Conservation (phyloP, 2,113 vertebrate genomes). For the Labeo rohita region DNA sequence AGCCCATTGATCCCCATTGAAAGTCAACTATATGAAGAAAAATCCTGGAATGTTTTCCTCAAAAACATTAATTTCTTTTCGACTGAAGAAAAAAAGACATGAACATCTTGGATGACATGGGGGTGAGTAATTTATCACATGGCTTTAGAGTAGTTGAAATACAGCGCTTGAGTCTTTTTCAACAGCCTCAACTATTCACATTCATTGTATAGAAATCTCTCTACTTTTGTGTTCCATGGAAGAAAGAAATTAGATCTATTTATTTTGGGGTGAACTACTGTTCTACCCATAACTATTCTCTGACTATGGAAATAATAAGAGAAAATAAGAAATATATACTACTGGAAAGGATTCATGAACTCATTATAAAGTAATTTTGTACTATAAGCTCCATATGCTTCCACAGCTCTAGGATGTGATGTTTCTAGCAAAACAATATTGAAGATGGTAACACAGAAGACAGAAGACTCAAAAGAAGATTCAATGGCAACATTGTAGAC, state of each 20-base stretch:
- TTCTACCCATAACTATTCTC: neutral
- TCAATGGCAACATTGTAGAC: constrained; percentile 3
- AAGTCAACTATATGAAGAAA: too few relatives aligned
- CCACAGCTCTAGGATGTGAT: neutral
- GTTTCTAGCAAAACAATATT: neutral
- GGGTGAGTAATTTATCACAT: neutral
- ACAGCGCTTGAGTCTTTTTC: neutral
- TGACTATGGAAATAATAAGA: neutral
- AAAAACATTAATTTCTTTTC: too few relatives aligned
- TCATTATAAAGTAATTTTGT: neutral
- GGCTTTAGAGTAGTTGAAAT: neutral
- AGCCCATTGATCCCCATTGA: too few relatives aligned
- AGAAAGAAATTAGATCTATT: neutral
- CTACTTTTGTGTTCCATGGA: neutral
- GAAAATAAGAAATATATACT: neutral
- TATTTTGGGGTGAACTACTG: neutral
- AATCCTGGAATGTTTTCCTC: too few relatives aligned
- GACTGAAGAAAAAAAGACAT: too few relatives aligned
- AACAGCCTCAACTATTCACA: neutral
- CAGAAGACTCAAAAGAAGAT: neutral
- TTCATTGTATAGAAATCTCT: neutral
- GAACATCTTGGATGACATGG: too few relatives aligned
- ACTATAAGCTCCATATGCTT: neutral
- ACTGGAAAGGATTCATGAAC: neutral
- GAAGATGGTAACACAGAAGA: constrained; percentile 5